phyloP scores from a whole-genome alignment of 2,888 invertebrate genomes.

The Campoplex capitator region DNA sequence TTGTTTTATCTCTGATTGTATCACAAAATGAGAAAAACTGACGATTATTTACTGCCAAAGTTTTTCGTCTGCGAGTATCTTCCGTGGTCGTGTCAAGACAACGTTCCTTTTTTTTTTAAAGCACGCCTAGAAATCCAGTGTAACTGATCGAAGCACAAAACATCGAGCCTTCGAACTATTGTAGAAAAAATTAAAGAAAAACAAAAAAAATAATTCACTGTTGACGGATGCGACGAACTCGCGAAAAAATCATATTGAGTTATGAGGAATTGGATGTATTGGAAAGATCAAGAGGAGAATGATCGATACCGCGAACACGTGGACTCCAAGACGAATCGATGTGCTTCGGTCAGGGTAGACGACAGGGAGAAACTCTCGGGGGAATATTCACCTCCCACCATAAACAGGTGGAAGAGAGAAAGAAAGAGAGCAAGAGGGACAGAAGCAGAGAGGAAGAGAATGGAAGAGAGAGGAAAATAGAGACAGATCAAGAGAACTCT shows the following conservation, averaged over 20 bases:
- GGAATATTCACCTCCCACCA: constrained; percentile 61
- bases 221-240: constrained; percentile 26
- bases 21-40: not conserved
- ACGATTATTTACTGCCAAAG: not conserved
- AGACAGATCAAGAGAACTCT: not conserved
- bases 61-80: constrained; percentile 30
- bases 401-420: constrained; percentile 40
- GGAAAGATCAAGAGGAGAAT: constrained; percentile 11
- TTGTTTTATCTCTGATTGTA: constrained; percentile 33
- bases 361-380: constrained; percentile 64
- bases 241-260: constrained; percentile 31
- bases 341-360: constrained; percentile 53
- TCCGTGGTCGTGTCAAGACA: constrained; percentile 23
- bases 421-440: constrained; percentile 20
- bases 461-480: not conserved
- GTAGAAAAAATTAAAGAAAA: not conserved
- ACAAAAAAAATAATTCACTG: constrained; percentile 22
- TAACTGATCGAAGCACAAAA: constrained; percentile 46
- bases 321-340: constrained; percentile 63
- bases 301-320: constrained; percentile 61
- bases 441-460: constrained; percentile 13
- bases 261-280: not conserved
- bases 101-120: constrained; percentile 39
- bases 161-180: constrained; percentile 19
- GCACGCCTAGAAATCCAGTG: constrained; percentile 10